Evolutionary conservation across 2,888 invertebrate species (phyloP), one percentile per base, ranked within the genome.

Genomic region (Limenitis camilla): DNA sequence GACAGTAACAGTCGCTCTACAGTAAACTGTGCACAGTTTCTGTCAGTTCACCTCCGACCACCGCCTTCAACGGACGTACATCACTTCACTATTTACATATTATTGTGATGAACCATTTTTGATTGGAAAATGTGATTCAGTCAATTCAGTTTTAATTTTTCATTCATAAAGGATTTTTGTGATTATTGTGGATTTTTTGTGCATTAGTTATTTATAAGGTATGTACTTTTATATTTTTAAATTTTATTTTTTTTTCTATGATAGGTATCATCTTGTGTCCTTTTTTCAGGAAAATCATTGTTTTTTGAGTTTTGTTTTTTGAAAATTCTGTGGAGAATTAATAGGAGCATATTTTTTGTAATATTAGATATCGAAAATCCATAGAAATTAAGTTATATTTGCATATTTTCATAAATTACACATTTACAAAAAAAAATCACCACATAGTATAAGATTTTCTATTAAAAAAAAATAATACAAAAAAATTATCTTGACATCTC

Each of bases 71-170:
- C 42, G 35, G 42, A 45, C 55, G 55, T 48, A 40, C 7, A 10
- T 11, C 6, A 36, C 36, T 40, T 10, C 50, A 29, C 33, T 40
- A 40, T 50, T 54, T 55, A 28, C 6, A 40, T 40, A 33, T 35
- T 60, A 61, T 61, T 45, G 72, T 64, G 76, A 79, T 81, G 84
- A 81, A 79, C 81, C 83, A 84, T 85, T 83, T 84, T 84, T 81
- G 71, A 64, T 72, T 63, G 74, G 78, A 85, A 85, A 85, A 85
- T 85, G 85, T 85, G 83, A 81, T 82, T 83, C 83, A 78, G 76
- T 81, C 83, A 69, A 44, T 40, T 52, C 53, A 56, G 43, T 49
- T 42, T 51, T 48, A 27, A 47, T 47, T 9, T 42, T 42, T 40
- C 45, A 35, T 33, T 50, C 52, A 50, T 71, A 71, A 64, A 62